Percentiles rank a stretch among this genome's conserved stretches.
Conservation (phyloP, 53 echinoderm and acorn worm genomes). For the Stichopus horrens region DNA sequence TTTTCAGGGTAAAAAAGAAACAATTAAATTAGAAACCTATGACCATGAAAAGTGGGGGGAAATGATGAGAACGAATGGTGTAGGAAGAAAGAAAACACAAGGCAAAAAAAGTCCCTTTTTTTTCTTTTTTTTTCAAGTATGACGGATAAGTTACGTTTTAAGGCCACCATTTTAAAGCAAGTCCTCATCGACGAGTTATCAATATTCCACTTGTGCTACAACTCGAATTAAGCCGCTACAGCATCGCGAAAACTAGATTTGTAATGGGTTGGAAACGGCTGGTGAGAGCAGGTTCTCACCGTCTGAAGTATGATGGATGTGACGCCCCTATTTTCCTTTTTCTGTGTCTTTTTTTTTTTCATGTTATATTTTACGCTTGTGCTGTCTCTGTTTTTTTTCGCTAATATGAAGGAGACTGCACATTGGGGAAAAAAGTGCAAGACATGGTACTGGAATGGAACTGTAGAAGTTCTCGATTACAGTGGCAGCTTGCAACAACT, state of each 20-base stretch:
- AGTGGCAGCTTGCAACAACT: too few relatives aligned
- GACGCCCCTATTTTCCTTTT: neutral
- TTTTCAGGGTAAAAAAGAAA: neutral
- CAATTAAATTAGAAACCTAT: conserved; percentile 3
- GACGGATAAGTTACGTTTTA: conserved; percentile 42
- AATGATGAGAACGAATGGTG: too few relatives aligned
- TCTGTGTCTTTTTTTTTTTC: neutral
- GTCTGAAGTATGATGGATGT: conserved; percentile 34
- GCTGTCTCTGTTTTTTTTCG: neutral
- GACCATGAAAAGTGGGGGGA: neutral
- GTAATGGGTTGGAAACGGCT: conserved; percentile 26
- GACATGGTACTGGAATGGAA: too few relatives aligned
- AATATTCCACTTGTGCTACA: conserved; percentile 36
- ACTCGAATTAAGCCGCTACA: conserved; percentile 30
- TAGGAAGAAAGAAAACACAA: too few relatives aligned
- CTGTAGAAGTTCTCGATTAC: too few relatives aligned
- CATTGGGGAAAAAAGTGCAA: too few relatives aligned
- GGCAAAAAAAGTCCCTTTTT: neutral
- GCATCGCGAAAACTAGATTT: conserved; percentile 8
- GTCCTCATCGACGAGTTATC: conserved; percentile 21
- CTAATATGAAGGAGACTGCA: too few relatives aligned
- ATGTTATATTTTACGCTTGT: neutral
- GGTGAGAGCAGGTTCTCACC: conserved; percentile 26
- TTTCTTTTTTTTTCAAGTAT: conserved; percentile 20
- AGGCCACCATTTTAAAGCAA: conserved; percentile 3